Percentiles rank a stretch among this genome's conserved stretches.
phyloP scores from a whole-genome alignment of 1,140 invertebrate species.

The Hermetia illucens region DNA sequence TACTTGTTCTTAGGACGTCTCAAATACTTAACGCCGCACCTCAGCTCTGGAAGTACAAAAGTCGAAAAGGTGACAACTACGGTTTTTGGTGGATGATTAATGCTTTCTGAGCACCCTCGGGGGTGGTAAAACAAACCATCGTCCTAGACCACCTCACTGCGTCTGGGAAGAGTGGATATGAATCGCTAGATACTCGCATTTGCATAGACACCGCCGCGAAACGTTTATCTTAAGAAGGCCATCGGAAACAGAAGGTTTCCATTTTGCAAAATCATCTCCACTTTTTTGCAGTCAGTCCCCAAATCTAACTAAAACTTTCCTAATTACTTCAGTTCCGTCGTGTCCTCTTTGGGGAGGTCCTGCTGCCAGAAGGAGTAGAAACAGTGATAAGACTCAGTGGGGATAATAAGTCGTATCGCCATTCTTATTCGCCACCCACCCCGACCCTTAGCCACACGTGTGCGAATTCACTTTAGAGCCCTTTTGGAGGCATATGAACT shows the following conservation, averaged over 20 bases:
- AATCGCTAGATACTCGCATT: neutral
- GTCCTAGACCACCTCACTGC: neutral
- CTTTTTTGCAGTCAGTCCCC: neutral
- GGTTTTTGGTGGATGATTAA: neutral
- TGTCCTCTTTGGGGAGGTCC: neutral
- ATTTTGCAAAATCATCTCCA: neutral
- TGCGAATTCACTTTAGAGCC: neutral
- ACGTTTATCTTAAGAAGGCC: no score
- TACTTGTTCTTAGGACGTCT: no score
- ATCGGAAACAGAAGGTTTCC: no score
- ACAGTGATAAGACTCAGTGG: neutral
- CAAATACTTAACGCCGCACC: no score
- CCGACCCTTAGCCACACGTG: neutral
- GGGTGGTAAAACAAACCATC: neutral
- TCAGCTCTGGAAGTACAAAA: no score
- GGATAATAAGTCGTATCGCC: neutral
- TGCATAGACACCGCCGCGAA: no score
- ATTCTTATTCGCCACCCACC: no score
- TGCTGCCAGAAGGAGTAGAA: neutral
- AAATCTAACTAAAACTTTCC: neutral
- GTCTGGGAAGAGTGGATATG: neutral
- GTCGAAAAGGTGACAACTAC: conserved; percentile 1
- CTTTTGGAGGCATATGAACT: neutral
- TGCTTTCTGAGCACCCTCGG: neutral
- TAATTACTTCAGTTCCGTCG: neutral